Conservation (phyloP, 2,113 vertebrate genomes). For the Elephantulus edwardii region DNA sequence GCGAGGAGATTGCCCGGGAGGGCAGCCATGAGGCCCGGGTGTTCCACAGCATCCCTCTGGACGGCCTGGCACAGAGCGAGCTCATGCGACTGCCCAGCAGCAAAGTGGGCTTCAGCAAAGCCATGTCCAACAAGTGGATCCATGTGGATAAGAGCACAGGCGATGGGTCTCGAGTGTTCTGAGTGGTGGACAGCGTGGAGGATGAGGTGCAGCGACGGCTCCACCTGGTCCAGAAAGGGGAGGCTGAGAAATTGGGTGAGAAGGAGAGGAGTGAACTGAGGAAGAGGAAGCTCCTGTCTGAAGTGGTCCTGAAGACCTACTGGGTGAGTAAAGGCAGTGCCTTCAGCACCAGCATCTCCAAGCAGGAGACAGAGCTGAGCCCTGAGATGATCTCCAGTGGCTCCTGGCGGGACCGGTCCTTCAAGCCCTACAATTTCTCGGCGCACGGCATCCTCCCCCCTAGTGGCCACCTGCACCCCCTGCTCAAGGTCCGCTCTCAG, state of each 20-base stretch:
- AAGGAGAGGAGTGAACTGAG: conserved; percentile 92
- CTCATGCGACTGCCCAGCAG: conserved; percentile 92
- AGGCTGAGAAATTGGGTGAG: conserved; percentile 84
- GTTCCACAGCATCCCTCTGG: conserved; percentile 85
- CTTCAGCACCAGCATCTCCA: conserved; percentile 91
- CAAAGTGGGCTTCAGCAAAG: conserved; percentile 96
- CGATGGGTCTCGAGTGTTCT: conserved; percentile 88
- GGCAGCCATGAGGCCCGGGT: conserved; percentile 95
- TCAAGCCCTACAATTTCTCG: conserved; percentile 95
- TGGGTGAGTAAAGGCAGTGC: conserved; percentile 91
- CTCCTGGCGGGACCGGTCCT: conserved; percentile 90
- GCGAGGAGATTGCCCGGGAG: conserved; percentile 87
- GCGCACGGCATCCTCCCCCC: conserved; percentile 89
- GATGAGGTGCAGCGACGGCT: conserved; percentile 90
- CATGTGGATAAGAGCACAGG: conserved; percentile 89
- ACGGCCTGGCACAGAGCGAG: conserved; percentile 89
- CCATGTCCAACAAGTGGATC: conserved; percentile 98
- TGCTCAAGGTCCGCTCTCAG: conserved; percentile 95
- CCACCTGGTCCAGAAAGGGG: conserved; percentile 82
- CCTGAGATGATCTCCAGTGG: conserved; percentile 94
- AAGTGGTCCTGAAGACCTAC: conserved; percentile 95
- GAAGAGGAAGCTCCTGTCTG: conserved; percentile 93
- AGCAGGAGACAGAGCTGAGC: conserved; percentile 93
- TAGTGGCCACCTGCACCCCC: conserved; percentile 92
- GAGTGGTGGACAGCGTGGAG: conserved; percentile 85